These are phyloP conservation scores for Picathartes gymnocephalus DNA, from an alignment of 2,113 vertebrate genomes.

Conservation along the genomic window DNA sequence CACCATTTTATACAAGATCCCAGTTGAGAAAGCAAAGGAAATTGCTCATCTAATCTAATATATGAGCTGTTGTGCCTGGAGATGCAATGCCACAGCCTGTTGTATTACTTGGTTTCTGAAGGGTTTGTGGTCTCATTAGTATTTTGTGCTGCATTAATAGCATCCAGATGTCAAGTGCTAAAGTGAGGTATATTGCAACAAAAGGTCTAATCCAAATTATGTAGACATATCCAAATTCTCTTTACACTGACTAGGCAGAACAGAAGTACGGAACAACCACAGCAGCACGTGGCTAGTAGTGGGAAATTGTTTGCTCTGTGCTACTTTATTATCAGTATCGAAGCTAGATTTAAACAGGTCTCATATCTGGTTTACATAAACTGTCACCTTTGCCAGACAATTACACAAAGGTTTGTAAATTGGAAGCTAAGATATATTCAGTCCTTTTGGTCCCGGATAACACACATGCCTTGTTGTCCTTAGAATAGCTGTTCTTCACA, in stretches of 20 bases:
- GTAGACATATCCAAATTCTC: not conserved
- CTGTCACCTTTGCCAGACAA: not conserved
- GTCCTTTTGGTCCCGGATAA: not conserved
- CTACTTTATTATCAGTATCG: not conserved
- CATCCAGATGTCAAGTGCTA: conserved; percentile 37
- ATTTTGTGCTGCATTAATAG: not conserved
- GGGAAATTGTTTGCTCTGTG: not conserved
- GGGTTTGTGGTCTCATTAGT: not conserved
- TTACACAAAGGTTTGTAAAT: not conserved
- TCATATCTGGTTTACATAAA: not conserved
- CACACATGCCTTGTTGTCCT: not conserved
- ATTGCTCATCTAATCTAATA: not conserved
- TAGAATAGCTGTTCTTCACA: not conserved
- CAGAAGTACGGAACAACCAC: not conserved
- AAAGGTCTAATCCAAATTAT: not conserved
- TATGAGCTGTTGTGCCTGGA: not conserved
- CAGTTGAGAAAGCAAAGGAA: not conserved
- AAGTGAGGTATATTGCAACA: not conserved
- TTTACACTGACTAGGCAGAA: not conserved
- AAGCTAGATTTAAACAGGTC: not conserved
- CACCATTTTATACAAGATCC: not conserved
- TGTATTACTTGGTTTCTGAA: not conserved
- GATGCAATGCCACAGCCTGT: not conserved
- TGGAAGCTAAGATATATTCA: not conserved
- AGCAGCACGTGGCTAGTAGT: not conserved